Conservation (phyloP, 2,888 invertebrate genomes). For the Erebia palarica region DNA sequence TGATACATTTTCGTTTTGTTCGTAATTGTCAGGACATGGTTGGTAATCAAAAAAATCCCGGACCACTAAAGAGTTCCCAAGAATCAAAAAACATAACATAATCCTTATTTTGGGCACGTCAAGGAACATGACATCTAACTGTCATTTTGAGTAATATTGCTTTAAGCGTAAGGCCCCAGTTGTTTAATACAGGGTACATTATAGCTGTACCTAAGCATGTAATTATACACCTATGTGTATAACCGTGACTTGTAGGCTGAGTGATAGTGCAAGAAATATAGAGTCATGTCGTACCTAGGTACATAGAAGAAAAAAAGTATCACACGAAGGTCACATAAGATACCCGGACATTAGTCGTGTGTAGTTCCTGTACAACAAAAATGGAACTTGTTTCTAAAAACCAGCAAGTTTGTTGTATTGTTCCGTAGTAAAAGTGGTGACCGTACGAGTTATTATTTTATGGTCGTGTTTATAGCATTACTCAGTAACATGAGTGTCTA, state of each 20-base stretch:
- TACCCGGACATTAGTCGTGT: constrained; percentile 14
- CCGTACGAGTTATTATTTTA: not conserved
- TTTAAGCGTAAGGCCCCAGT: no score
- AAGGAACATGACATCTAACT: no score
- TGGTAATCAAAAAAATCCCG: no score
- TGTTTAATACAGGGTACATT: no score
- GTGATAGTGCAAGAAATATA: not conserved
- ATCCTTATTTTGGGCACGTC: no score
- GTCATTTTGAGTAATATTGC: no score
- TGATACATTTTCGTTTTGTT: no score
- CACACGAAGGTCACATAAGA: constrained; percentile 1
- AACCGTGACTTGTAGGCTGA: not conserved
- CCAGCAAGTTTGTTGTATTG: not conserved
- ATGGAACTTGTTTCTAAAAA: constrained; percentile 9
- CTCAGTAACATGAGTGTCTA: not conserved
- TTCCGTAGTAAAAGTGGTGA: not conserved
- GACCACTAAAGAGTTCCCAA: no score
- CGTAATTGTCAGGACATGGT: no score
- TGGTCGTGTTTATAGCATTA: constrained; percentile 1
- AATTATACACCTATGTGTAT: no score
- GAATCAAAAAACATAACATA: no score
- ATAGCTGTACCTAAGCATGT: no score
- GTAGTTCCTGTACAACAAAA: constrained; percentile 10
- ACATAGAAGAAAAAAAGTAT: not conserved
- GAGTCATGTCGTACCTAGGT: not conserved